These are phyloP conservation scores for Lasioglossum vierecki DNA, from an alignment of 2,888 invertebrate genomes.

Conservation along the genomic window DNA sequence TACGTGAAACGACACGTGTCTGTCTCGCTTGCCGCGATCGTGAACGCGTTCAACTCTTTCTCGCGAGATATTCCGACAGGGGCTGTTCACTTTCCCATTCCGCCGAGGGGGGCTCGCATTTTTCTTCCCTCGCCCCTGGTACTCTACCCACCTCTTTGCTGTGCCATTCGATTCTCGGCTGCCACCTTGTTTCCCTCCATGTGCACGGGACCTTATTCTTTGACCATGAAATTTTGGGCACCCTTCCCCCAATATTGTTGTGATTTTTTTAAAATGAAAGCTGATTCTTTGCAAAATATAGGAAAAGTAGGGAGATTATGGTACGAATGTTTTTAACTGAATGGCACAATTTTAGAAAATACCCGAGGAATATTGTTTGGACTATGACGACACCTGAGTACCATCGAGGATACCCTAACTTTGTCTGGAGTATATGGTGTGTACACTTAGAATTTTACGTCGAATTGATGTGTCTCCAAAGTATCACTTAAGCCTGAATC, in stretches of 20 bases:
- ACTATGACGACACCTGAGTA: not conserved
- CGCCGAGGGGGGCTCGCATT: conserved; percentile 2
- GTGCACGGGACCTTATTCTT: too few species aligned
- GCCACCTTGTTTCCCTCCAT: not conserved
- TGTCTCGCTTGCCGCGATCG: conserved; percentile 60
- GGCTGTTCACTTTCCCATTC: conserved; percentile 32
- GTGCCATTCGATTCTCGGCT: not conserved
- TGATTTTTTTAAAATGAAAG: too few species aligned
- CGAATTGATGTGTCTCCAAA: not conserved
- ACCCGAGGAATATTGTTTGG: conserved; percentile 14
- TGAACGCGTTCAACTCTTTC: conserved; percentile 50
- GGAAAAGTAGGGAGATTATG: too few species aligned
- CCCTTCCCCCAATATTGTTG: too few species aligned
- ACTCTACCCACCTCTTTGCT: not conserved
- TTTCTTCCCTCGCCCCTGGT: not conserved
- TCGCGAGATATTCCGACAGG: conserved; percentile 28
- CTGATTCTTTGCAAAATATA: too few species aligned
- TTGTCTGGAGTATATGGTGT: not conserved
- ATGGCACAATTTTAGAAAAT: not conserved
- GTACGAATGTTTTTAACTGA: too few species aligned
- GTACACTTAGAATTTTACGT: not conserved
- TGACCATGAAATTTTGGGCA: too few species aligned
- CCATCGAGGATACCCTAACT: not conserved
- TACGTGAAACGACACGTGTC: conserved; percentile 69
- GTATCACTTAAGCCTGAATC: not conserved